Base-by-base conservation (phyloP, 1,140 invertebrate genomes). In the Gryllus bimaculatus region DNA sequence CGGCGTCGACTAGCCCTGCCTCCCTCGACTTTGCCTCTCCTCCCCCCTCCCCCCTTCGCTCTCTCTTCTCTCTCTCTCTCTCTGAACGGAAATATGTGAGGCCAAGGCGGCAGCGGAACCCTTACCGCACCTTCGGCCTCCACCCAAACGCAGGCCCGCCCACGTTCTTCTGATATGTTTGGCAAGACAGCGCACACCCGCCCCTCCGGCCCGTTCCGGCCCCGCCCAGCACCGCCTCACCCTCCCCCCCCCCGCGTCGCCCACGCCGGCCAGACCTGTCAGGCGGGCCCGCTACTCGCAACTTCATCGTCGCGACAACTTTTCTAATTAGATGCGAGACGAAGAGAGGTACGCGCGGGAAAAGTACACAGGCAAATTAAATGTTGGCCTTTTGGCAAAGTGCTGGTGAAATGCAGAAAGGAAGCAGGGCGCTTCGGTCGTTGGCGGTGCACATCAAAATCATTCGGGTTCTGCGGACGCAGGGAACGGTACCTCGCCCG, bases 251-350 rank as follows among this genome's bases (percentile, higher is more conserved):
- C 26, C n/a, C n/a, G n/a, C n/a, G n/a, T n/a, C n/a, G n/a, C n/a
- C n/a, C 26, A 5, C 26, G 26, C 5, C 26, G 1, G 26, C 26
- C 1, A 5, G 5, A 1, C 26, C n/a, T n/a, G 26, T 39, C 26
- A 39, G 26, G 26, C 26, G 26, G 26, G 26, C 26, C 26, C 1
- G 26, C 26, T 39, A 39, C 26, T 39, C 26, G 26, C 26, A 39
- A 39, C 54, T 66, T 66, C 54, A 66, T 18, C 54, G 18, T 66
- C 54, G 54, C n/a, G 54, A 66, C 54, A 66, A 66, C 54, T 66
- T 66, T 66, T 66, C 54, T 66, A 66, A 66, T 66, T 66, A 66
- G 54, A 66, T 66, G 54, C 54, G 54, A 66, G 54, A 66, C 54
- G 54, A 66, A 66, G 54, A 66, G 54, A 18, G 10, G 18, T 10